phyloP scores from a whole-genome alignment of 2,113 vertebrate species.

The Fregata magnificens region DNA sequence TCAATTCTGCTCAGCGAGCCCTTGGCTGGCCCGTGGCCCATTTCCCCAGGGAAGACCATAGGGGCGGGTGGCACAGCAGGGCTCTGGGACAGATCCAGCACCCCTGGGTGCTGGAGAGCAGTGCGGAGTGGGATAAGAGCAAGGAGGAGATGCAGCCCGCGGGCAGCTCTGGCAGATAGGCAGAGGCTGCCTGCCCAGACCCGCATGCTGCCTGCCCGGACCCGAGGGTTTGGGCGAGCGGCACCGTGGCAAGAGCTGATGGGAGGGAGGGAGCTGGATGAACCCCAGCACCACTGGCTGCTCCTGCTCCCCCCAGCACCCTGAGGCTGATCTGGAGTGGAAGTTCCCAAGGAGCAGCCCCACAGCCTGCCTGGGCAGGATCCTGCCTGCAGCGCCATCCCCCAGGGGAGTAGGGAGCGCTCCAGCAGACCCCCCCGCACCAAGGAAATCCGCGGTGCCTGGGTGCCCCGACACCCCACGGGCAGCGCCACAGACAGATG shows the following conservation, averaged over 20 bases:
- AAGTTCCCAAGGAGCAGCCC: not conserved
- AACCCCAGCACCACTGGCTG: not conserved
- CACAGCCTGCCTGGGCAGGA: not conserved
- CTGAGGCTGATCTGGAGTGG: accelerated
- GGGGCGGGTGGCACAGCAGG: accelerated
- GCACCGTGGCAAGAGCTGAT: accelerated
- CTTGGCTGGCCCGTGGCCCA: not conserved
- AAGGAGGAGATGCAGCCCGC: not conserved
- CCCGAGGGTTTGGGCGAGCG: not conserved
- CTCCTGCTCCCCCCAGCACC: not conserved
- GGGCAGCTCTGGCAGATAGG: not conserved
- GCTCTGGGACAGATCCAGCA: not conserved
- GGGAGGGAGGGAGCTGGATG: not conserved
- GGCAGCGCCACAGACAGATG: not conserved
- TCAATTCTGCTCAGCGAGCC: accelerated
- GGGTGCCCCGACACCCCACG: accelerated
- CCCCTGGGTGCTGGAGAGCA: not conserved
- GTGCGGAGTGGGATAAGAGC: not conserved
- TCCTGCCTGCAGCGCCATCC: not conserved
- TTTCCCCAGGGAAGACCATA: not conserved
- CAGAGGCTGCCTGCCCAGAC: not conserved
- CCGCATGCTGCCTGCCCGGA: not conserved
- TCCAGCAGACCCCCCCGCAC: not conserved
- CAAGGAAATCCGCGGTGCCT: accelerated
- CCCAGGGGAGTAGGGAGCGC: not conserved